These are phyloP conservation scores for Anabas testudineus DNA, from an alignment of 2,797 vertebrate species.

Conservation along the genomic window DNA sequence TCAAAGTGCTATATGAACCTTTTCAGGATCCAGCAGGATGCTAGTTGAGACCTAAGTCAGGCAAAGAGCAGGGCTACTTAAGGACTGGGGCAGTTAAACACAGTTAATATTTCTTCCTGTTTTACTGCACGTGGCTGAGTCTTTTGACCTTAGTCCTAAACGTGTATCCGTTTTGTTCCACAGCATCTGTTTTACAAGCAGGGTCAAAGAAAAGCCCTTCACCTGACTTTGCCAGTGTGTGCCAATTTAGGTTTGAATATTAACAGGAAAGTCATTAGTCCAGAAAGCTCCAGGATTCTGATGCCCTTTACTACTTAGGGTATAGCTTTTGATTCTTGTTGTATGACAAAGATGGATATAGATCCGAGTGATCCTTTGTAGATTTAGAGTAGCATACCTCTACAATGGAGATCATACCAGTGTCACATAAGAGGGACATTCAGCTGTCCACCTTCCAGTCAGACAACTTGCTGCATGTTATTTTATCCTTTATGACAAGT, in stretches of 20 bases:
- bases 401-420: constrained; percentile 60
- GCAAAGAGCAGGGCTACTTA: constrained; percentile 40
- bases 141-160: constrained; percentile 64
- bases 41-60: constrained; percentile 46
- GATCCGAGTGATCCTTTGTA: constrained; percentile 60
- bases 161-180: constrained; percentile 50
- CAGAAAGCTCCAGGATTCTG: constrained; percentile 60
- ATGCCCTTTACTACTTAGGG: constrained; percentile 56
- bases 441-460: constrained; percentile 16
- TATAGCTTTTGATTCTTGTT: constrained; percentile 66
- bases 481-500: constrained; percentile 55
- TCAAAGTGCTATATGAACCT: constrained; percentile 61
- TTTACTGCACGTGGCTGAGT: constrained; percentile 65
- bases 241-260: constrained; percentile 74
- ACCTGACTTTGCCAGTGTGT: constrained; percentile 51
- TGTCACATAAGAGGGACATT: constrained; percentile 39
- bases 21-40: constrained; percentile 63
- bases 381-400: constrained; percentile 68
- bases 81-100: constrained; percentile 60
- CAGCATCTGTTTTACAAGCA: constrained; percentile 47
- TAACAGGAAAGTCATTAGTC: constrained; percentile 72
- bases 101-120: constrained; percentile 75
- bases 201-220: constrained; percentile 62
- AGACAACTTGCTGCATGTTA: constrained; percentile 4
- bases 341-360: constrained; percentile 58